These are phyloP conservation scores for Numenius phaeopus DNA, from an alignment of 2,797 vertebrate species.

Conservation along the genomic window DNA sequence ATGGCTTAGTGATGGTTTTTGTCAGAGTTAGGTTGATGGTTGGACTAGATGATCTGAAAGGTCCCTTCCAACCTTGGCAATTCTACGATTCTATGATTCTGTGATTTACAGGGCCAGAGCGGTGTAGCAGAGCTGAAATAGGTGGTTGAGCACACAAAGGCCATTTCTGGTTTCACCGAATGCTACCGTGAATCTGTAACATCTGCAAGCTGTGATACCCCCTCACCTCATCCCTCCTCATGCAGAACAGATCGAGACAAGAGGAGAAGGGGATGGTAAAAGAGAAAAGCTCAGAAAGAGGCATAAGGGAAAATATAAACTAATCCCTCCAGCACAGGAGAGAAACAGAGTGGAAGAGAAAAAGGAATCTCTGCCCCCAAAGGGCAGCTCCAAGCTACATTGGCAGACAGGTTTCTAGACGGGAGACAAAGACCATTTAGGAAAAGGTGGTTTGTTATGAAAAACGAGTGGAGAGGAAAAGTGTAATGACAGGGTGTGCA, in stretches of 20 bases:
- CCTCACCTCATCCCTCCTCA: not conserved
- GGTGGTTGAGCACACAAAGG: not conserved
- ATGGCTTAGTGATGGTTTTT: no score
- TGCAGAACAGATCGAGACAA: not conserved
- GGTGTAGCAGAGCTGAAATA: not conserved
- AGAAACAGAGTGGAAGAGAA: not conserved
- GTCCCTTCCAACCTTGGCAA: no score
- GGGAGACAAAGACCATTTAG: not conserved
- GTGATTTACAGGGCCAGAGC: not conserved
- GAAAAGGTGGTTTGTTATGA: not conserved
- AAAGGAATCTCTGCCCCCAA: not conserved
- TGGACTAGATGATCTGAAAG: no score
- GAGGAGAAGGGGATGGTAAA: not conserved
- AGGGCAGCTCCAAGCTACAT: not conserved
- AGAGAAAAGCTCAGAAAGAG: not conserved
- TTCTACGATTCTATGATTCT: no score
- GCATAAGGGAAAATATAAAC: not conserved
- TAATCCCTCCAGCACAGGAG: not conserved
- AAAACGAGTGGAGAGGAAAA: not conserved
- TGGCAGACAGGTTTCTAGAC: not conserved
- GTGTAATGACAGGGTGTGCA: not conserved
- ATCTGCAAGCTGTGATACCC: not conserved
- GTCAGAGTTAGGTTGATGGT: no score
- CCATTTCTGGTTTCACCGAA: not conserved
- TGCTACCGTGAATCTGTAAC: not conserved